phyloP scores from a whole-genome alignment of 2,113 vertebrate species.

The Hippocampus mohnikei region DNA sequence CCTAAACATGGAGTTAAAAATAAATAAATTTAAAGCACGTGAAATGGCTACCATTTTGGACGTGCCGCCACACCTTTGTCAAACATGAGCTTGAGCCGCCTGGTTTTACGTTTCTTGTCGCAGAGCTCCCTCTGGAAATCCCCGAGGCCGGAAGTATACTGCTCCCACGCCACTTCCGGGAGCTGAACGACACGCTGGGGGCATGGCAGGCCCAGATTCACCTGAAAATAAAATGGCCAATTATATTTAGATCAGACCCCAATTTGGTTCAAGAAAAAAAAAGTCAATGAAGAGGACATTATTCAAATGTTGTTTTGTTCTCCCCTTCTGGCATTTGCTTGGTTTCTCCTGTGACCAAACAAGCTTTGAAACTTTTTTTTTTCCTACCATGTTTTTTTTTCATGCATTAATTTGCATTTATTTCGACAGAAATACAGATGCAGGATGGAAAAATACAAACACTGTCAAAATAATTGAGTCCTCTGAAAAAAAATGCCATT shows the following conservation, averaged over 20 bases:
- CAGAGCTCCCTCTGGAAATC: constrained; percentile 95
- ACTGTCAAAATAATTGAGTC: too few relatives aligned
- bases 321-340: background rate
- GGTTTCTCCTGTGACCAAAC: background rate
- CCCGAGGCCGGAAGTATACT: constrained; percentile 92
- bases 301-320: background rate
- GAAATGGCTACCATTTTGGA: background rate
- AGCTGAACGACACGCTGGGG: constrained; percentile 96
- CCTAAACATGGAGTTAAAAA: constrained; percentile 53
- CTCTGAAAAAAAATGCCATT: too few relatives aligned
- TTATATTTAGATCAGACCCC: background rate
- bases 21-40: background rate
- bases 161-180: constrained; percentile 93
- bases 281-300: background rate
- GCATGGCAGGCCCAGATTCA: constrained; percentile 86
- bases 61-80: constrained; percentile 81
- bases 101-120: constrained; percentile 90
- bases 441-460: too few relatives aligned
- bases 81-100: constrained; percentile 90
- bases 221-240: constrained; percentile 61
- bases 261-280: background rate
- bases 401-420: too few relatives aligned
- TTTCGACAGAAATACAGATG: too few relatives aligned
- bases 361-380: background rate
- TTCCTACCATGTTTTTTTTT: too few relatives aligned